Percentiles rank a stretch among this genome's conserved stretches.
Evolutionary conservation across 2,113 vertebrate genomes (phyloP).

Genomic region (Cettia cetti): DNA sequence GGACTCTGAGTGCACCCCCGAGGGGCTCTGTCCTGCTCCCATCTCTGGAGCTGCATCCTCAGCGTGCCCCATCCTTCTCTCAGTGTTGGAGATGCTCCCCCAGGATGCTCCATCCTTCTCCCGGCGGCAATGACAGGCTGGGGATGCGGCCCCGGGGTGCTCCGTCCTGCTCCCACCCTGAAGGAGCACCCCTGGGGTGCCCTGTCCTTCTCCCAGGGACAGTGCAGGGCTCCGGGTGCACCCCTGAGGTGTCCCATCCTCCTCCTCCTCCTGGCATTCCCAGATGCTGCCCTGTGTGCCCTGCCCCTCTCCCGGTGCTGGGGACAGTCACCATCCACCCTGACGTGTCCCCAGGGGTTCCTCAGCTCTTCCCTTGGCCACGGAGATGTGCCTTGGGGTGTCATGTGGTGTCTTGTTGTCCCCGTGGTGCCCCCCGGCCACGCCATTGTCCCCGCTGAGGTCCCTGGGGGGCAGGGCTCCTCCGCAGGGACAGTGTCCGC

Average conservation of each 20-base stretch:
- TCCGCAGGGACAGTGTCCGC: fast-evolving
- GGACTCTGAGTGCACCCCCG: not conserved
- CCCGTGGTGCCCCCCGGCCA: fast-evolving
- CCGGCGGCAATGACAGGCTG: not conserved
- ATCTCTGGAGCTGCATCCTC: not conserved
- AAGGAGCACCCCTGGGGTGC: not conserved
- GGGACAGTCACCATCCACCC: not conserved
- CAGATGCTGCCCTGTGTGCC: not conserved
- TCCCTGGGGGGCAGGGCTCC: not conserved
- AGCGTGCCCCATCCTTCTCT: not conserved
- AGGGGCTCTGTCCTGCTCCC: not conserved
- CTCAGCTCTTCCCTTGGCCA: not conserved
- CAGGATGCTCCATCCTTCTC: not conserved
- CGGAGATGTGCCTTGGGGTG: not conserved
- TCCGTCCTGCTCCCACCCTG: not conserved
- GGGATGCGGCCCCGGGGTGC: not conserved
- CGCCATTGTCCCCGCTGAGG: not conserved
- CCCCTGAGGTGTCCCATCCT: not conserved
- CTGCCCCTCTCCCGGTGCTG: not conserved
- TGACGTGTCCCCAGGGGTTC: not conserved
- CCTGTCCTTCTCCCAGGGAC: not conserved
- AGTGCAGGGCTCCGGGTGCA: not conserved
- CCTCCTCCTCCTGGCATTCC: not conserved
- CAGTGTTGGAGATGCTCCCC: not conserved
- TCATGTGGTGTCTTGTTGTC: no score